phyloP scores from a whole-genome alignment of 2,888 invertebrate genomes.

The Kuschelorhynchus macadamiae region DNA sequence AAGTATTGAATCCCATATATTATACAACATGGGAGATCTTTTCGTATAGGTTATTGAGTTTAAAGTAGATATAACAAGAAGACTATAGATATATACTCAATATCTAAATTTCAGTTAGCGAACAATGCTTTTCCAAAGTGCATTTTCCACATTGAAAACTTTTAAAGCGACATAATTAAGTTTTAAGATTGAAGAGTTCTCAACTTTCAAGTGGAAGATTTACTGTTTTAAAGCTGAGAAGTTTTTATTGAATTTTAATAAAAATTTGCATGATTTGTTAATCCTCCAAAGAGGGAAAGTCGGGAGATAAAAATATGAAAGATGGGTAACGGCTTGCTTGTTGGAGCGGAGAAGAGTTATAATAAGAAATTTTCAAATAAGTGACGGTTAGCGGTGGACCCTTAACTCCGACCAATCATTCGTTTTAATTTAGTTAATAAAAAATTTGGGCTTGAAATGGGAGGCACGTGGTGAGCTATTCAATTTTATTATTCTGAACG shows the following conservation, averaged over 20 bases:
- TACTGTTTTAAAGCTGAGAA: slow-evolving; percentile 54
- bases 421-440: slow-evolving; percentile 1
- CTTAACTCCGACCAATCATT: neutral
- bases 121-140: slow-evolving; percentile 3
- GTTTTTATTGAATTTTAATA: slow-evolving; percentile 66
- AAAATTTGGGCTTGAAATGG: too few relatives aligned
- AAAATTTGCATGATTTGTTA: slow-evolving; percentile 69
- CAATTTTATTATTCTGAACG: too few relatives aligned
- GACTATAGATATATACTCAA: too few relatives aligned
- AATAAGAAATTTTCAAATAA: slow-evolving; percentile 64
- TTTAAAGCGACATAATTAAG: slow-evolving; percentile 45
- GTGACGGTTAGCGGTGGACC: slow-evolving; percentile 52
- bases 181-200: slow-evolving; percentile 43
- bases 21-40: too few relatives aligned
- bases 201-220: slow-evolving; percentile 49
- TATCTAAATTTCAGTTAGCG: neutral
- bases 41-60: too few relatives aligned
- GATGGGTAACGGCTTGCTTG: slow-evolving; percentile 63
- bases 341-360: slow-evolving; percentile 62
- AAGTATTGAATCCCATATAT: too few relatives aligned
- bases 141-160: slow-evolving; percentile 30
- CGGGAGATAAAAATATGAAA: slow-evolving; percentile 62
- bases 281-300: slow-evolving; percentile 58
- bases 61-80: too few relatives aligned
- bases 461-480: too few relatives aligned